Percentiles rank a stretch among this genome's conserved stretches.
Conservation (phyloP, 2,113 vertebrate genomes). For the Onychostruthus taczanowskii region DNA sequence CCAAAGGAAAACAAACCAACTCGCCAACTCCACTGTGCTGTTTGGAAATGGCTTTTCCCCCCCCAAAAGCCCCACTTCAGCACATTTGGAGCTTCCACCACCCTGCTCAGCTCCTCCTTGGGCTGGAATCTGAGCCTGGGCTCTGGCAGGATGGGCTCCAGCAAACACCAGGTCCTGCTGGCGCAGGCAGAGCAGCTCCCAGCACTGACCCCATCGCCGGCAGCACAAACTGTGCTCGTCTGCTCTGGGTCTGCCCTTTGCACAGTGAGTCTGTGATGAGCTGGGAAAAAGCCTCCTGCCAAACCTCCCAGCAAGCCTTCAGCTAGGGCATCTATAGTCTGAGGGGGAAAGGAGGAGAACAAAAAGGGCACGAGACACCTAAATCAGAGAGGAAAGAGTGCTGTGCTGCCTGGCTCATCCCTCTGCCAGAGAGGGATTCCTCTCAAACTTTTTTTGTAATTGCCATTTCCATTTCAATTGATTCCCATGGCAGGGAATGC, state of each 20-base stretch:
- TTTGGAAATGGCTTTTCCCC: background rate
- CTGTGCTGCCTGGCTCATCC: background rate
- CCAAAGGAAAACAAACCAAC: conserved; percentile 50
- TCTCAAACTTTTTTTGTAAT: background rate
- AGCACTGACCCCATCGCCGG: background rate
- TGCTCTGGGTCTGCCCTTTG: accelerated
- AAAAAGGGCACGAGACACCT: background rate
- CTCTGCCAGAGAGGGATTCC: background rate
- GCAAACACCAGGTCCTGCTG: background rate
- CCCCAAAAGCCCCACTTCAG: background rate
- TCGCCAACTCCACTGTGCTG: background rate
- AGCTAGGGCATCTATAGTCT: background rate
- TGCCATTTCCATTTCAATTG: conserved; percentile 40
- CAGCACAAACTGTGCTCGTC: background rate
- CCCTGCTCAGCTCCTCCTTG: background rate
- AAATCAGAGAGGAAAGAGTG: background rate
- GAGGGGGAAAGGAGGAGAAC: background rate
- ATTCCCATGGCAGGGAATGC: conserved; percentile 30
- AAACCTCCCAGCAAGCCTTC: background rate
- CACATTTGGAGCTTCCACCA: background rate
- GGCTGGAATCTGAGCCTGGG: background rate
- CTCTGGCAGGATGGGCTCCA: background rate
- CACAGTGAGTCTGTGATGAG: background rate
- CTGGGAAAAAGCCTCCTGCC: background rate
- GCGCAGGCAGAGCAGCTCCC: background rate